Percentiles rank a stretch among this genome's conserved stretches.
Conservation (phyloP, 2,797 vertebrate genomes). For the Enteromius thamalakanensis region DNA sequence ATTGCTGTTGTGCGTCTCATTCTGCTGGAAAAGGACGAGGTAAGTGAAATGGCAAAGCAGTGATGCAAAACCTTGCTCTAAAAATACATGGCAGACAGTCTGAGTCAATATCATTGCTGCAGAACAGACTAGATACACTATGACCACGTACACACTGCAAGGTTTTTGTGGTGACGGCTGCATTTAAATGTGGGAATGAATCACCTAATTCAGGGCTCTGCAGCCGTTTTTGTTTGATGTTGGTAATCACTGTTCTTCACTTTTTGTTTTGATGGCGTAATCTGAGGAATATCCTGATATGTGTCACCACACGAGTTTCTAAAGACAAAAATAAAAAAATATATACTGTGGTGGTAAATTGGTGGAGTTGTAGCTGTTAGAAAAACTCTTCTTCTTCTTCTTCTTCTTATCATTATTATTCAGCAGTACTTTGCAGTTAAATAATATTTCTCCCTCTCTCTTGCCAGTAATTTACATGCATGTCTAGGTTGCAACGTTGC, state of each 20-base stretch:
- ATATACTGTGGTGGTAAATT: neutral
- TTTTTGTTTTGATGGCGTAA: neutral
- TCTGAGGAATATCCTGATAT: neutral
- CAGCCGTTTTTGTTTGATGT: neutral
- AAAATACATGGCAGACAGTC: slow-evolving; percentile 5
- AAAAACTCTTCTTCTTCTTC: neutral
- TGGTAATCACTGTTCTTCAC: neutral
- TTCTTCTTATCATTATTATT: too few species aligned
- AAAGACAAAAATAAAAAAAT: neutral
- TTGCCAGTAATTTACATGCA: neutral
- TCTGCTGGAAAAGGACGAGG: slow-evolving; percentile 92
- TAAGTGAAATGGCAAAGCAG: slow-evolving; percentile 65
- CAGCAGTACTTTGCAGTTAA: neutral
- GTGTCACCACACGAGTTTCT: neutral
- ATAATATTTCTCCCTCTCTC: neutral
- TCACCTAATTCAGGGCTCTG: neutral
- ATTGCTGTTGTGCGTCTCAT: slow-evolving; percentile 92
- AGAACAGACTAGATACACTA: neutral
- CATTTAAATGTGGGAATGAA: neutral
- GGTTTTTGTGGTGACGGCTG: neutral
- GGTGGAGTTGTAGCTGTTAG: neutral
- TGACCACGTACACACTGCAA: neutral
- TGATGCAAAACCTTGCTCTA: neutral
- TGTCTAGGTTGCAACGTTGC: neutral
- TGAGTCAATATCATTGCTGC: neutral